phyloP scores from a whole-genome alignment of 2,113 vertebrate genomes.

The Australoheros scitulus region DNA sequence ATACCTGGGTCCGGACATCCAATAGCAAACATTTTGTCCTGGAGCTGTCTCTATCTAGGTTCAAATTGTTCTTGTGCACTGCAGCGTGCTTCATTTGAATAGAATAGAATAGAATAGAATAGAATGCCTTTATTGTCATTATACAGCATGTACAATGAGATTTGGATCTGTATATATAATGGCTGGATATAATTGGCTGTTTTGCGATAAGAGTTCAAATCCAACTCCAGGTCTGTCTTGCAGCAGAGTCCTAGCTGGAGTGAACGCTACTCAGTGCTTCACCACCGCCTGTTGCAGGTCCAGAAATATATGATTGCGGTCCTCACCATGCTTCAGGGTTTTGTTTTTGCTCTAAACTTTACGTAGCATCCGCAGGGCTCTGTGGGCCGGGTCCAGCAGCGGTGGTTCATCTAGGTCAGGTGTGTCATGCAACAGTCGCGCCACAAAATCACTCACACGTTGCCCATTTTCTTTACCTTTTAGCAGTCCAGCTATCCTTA shows the following conservation, averaged over 20 bases:
- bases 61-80: neutral
- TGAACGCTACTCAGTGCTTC: neutral
- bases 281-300: neutral
- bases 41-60: neutral
- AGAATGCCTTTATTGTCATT: no score
- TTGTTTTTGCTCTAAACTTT: no score
- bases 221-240: neutral
- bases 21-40: accelerated
- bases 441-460: neutral
- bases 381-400: no score
- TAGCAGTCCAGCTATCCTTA: neutral
- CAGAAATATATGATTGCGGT: neutral
- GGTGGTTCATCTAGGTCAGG: neutral
- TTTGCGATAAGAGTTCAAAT: neutral
- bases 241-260: neutral
- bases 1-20: neutral
- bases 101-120: no score
- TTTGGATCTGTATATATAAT: neutral
- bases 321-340: neutral
- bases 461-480: neutral
- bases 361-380: no score
- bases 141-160: no score
- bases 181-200: no score
- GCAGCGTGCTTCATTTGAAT: neutral
- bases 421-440: neutral